Evolutionary conservation across 92 coral and sea anemone species (phyloP), one percentile per base, ranked within the genome.

Genomic region (Isaurus tuberculatus): DNA sequence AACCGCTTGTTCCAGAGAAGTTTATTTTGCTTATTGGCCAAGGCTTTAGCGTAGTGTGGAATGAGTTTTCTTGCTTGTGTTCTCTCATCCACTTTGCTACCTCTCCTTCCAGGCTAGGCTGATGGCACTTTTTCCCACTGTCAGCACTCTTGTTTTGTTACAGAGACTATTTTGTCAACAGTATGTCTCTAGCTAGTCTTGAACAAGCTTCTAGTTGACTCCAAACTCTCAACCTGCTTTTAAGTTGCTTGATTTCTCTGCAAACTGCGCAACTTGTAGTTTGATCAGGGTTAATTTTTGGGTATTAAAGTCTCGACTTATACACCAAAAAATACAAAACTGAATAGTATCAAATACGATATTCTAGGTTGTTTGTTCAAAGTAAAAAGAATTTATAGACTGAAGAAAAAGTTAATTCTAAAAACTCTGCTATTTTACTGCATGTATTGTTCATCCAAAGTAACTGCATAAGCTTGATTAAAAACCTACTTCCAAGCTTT

Each of bases 31-130:
- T 78, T 60, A 65, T 84, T 73, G 64, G 86, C 75, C 55, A 37
- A 58, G 19, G 67, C 32, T 22, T 66, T 63, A 57, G 83, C 86
- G 29, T 80, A 72, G 74, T 46, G 29, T 28, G 83, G 83, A 23
- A 80, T 72, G 82, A 22, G 69, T 71, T 74, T 73, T 81, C 13
- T 90, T 87, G 57, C 42, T 31, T 36, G 61, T 65, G 28, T 81
- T 32, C 84, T 73, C 75, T 71, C 26, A 89, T 65, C 92, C 92
- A 86, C 33, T 31, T 37, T 8, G 80, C 49, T 33, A 83, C 60
- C 14, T n/a, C 19, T 7, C 72, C 58, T 58, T n/a, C n/a, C n/a
- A n/a, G n/a, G n/a, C n/a, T n/a, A n/a, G 87, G 72, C 72, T 69
- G 57, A 2, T 83, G 65, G 25, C 87, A 72, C 57, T 53, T 72